Base-by-base conservation (phyloP, 1,140 invertebrate species). In the Heliconius congener region DNA sequence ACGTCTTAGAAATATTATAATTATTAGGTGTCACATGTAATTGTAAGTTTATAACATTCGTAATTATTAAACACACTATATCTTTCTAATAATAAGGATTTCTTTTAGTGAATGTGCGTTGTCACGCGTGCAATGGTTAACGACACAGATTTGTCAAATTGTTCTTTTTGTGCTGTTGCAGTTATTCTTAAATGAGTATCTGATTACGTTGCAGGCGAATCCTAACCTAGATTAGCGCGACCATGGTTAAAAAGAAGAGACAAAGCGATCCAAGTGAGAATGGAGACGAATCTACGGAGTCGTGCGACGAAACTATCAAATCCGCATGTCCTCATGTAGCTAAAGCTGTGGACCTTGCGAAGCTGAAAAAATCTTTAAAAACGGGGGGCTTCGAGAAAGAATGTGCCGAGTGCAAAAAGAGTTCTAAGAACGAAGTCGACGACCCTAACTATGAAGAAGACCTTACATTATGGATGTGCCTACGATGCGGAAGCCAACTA, bases 401-500 rank as follows among this genome's bases (percentile, higher is more conserved):
- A 79, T 97, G 96, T 91, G 87, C 92, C 5, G 94, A 95, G 84
- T 98, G 97, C 83, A 95, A 94, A 74, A 96, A 95, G 81, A 88
- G 79, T 74, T 78, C 82, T 9, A 86, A 88, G 70, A 88, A 84
- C 4, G 89, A 87, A 75, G 84, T 91, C 71, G 86, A 83, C 50
- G 90, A 87, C 83, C 88, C 87, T 76, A 96, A 96, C 87, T 96
- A 92, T 91, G 97, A 96, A 86, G 96, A 92, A 89, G 97, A 96
- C 82, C 86, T 94, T 27, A 91, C 95, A 2, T 88, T 97, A 30
- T 97, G 96, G 96, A 95, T 97, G 94, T 97, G 97, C 85, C 91
- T 97, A 57, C 95, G 95, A 77, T 97, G 97, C 95, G 97, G 97
- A 18, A 91, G 96, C 74, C 96, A 97, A 92, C 96, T 96, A 55